Base-by-base conservation (phyloP, 1,140 invertebrate species). In the Conus ventricosus region DNA sequence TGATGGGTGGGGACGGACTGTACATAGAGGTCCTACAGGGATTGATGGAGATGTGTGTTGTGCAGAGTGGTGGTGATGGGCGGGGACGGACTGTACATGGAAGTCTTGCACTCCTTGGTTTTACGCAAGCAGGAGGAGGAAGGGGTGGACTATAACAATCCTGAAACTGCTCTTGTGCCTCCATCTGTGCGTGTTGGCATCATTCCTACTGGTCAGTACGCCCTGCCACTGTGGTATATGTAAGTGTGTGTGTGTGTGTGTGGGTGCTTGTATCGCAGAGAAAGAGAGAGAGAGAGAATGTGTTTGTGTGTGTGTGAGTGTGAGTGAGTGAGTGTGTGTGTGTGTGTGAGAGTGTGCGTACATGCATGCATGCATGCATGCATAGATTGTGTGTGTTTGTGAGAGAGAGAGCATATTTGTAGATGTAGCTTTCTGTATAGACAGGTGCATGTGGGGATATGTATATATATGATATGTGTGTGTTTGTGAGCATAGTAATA, bases 1-100 rank as follows among this genome's bases (percentile, higher is more conserved):
- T 63, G 60, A 39, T 39, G 39, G 39, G 39, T 39, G 39, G 39
- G 39, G 39, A 39, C 39, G 3, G 39, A 39, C 39, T 39, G 39
- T 39, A 39, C 0, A 63, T 63, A 4, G 60, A 63, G 17, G 60
- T 63, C 60, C 60, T 63, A 20, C 60, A 63, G 10, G 60, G 60
- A 63, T 2, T 63, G 60, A 63, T 20, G 17, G 39, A 39, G 39
- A 39, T 60, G 57, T 60, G 57, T 60, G 57, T 71, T 11, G 23
- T 91, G 25, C 76, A 93, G 92, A 11, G 90, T 93, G 75, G 88
- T 93, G 0, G 89, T 89, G 15, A 90, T 93, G 10, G 92, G 92
- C 25, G 92, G 92, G 1, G 92, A 93, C 82, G 92, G 92, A 5
- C 85, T 92, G 54, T 90, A 91, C 86, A 91, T 89, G 25, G 92